A percentile compares a stretch with the other conserved stretches of the same genome.
Evolutionary conservation across 2,888 invertebrate genomes (phyloP).

Genomic region (Melolontha melolontha): DNA sequence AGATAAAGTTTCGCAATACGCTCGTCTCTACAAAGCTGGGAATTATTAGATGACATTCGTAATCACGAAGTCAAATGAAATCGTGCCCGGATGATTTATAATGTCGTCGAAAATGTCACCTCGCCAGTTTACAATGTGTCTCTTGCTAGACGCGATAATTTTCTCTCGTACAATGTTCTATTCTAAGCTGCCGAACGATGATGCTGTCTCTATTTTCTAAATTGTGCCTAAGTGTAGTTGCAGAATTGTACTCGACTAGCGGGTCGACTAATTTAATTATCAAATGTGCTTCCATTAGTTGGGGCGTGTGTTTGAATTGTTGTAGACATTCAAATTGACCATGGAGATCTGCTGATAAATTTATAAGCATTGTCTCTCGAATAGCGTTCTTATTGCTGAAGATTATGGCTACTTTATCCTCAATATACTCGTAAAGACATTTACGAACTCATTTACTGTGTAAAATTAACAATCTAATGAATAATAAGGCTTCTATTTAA

Average conservation of each 20-base stretch:
- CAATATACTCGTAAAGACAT: not conserved
- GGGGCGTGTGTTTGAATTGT: constrained; percentile 59
- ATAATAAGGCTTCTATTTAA: too few relatives aligned
- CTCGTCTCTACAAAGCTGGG: constrained; percentile 53
- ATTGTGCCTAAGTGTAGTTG: constrained; percentile 47
- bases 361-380: constrained; percentile 54
- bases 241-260: constrained; percentile 49
- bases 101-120: constrained; percentile 56
- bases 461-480: too few relatives aligned
- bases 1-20: constrained; percentile 50
- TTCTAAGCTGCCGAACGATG: constrained; percentile 45
- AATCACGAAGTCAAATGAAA: constrained; percentile 62
- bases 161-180: constrained; percentile 52
- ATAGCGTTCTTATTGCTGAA: not conserved
- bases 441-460: too few relatives aligned
- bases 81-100: constrained; percentile 62
- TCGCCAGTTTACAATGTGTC: constrained; percentile 53
- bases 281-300: constrained; percentile 62
- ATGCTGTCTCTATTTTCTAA: constrained; percentile 23
- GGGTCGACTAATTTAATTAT: constrained; percentile 61
- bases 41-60: constrained; percentile 61
- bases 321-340: constrained; percentile 62
- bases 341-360: constrained; percentile 62
- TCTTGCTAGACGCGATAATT: constrained; percentile 57
- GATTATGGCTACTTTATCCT: not conserved